Evolutionary conservation across 1,140 invertebrate genomes (phyloP).

Genomic region (Bombus soroeensis): DNA sequence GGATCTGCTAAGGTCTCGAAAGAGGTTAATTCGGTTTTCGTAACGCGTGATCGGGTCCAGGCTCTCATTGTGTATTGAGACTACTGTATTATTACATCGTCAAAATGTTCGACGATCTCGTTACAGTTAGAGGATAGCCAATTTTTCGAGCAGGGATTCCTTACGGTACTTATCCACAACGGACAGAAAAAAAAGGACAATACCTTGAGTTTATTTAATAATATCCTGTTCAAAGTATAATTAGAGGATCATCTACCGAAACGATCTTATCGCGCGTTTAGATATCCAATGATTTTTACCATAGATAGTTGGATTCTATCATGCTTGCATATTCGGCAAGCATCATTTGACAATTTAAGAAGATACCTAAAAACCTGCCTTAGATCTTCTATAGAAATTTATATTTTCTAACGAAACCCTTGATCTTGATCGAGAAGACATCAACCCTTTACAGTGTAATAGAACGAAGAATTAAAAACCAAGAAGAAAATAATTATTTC

Average conservation of each 20-base stretch:
- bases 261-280: not conserved
- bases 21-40: conserved; percentile 43
- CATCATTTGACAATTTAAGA: not conserved
- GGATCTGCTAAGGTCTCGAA: conserved; percentile 30
- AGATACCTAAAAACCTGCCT: not conserved
- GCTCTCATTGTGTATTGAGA: conserved; percentile 1
- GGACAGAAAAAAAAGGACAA: not conserved
- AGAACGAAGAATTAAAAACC: not conserved
- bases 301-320: not conserved
- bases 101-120: conserved; percentile 9
- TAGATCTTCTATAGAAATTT: not conserved
- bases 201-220: conserved; percentile 22
- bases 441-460: not conserved
- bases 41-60: conserved; percentile 25
- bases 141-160: conserved; percentile 14
- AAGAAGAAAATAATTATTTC: not conserved
- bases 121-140: conserved; percentile 18
- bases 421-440: not conserved
- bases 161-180: conserved; percentile 18
- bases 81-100: conserved; percentile 23
- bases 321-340: not conserved
- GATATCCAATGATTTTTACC: not conserved
- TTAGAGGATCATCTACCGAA: not conserved
- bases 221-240: not conserved
- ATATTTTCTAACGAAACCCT: no score